These are phyloP conservation scores for Philereme vetulata DNA, from an alignment of 2,888 invertebrate species.

Conservation along the genomic window DNA sequence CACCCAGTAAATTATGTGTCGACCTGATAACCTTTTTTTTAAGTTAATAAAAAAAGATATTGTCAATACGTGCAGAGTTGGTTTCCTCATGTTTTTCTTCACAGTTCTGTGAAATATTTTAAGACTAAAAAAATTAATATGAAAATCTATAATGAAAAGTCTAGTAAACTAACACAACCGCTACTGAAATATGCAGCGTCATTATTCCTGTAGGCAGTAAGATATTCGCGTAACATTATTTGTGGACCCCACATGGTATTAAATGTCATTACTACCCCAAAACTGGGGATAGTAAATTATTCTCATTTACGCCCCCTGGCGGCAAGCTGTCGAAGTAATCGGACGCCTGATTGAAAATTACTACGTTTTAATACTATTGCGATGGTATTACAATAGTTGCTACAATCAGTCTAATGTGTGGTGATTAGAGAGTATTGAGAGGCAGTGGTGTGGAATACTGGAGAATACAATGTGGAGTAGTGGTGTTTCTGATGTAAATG, in stretches of 20 bases:
- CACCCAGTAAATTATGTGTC: too few relatives aligned
- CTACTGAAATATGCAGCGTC: too few relatives aligned
- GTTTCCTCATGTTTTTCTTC: too few relatives aligned
- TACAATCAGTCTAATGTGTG: conserved; percentile 10
- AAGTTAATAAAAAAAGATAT: too few relatives aligned
- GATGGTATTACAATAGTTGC: conserved; percentile 15
- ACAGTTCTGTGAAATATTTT: too few relatives aligned
- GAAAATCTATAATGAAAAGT: too few relatives aligned
- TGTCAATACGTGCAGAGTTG: too few relatives aligned
- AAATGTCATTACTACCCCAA: conserved; percentile 44
- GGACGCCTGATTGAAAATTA: conserved; percentile 43
- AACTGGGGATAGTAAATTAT: conserved; percentile 41
- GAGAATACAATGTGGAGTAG: neutral
- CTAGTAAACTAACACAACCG: too few relatives aligned
- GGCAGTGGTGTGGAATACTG: conserved; percentile 2
- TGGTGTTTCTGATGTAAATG: too few relatives aligned
- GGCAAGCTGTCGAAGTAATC: conserved; percentile 48
- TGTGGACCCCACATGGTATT: conserved; percentile 32
- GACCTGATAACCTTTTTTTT: too few relatives aligned
- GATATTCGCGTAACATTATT: conserved; percentile 31
- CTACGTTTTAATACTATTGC: conserved; percentile 28
- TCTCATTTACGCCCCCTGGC: conserved; percentile 44
- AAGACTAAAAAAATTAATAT: too few relatives aligned
- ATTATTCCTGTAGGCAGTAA: too few relatives aligned
- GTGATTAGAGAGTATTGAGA: conserved; percentile 8